These are phyloP conservation scores for Enteromius fasciolatus DNA, from an alignment of 2,797 vertebrate genomes.

Conservation along the genomic window DNA sequence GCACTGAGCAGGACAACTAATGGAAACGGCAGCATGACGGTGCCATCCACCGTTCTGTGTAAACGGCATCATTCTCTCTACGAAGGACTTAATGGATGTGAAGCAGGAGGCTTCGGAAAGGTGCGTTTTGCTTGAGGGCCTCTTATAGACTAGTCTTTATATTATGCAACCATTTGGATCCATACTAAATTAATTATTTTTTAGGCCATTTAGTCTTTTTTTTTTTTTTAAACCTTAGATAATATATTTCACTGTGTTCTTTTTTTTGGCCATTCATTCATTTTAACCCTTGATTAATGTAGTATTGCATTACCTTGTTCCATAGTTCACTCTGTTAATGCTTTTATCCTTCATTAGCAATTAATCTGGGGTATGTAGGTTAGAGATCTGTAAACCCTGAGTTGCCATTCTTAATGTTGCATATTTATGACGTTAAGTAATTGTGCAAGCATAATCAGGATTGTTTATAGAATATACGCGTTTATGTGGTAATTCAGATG, in stretches of 20 bases:
- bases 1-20: conserved; percentile 49
- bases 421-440: too few relatives aligned
- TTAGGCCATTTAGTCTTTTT: not conserved
- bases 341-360: not conserved
- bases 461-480: not conserved
- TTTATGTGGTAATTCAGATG: not conserved
- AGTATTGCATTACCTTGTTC: not conserved
- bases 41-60: conserved; percentile 67
- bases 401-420: not conserved
- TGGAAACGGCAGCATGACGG: conserved; percentile 50
- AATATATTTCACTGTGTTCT: not conserved
- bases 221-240: too few relatives aligned
- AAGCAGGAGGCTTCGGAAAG: conserved; percentile 73
- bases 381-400: not conserved
- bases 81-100: conserved; percentile 75
- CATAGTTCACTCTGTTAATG: not conserved
- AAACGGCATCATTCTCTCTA: conserved; percentile 80
- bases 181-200: not conserved
- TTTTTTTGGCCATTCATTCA: not conserved
- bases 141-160: not conserved
- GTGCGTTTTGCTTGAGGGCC: conserved; percentile 62
- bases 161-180: not conserved
- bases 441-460: not conserved
- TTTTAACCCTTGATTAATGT: not conserved
- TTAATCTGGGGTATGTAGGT: not conserved